Evolutionary conservation across 37 sponge, comb jelly and placozoan species (phyloP).

Genomic region (Spongilla lacustris): DNA sequence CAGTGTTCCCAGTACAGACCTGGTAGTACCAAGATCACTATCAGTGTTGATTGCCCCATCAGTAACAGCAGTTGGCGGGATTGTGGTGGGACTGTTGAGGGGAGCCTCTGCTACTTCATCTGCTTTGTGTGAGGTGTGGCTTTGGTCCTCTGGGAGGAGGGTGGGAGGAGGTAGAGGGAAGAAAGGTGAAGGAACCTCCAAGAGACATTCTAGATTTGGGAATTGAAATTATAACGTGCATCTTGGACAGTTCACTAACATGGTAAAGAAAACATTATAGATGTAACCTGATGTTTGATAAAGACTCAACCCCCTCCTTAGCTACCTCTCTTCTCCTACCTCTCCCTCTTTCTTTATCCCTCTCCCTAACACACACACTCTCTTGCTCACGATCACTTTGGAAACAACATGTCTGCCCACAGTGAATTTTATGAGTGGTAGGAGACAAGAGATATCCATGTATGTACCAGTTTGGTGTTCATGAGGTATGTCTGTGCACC

Average conservation of each 20-base stretch:
- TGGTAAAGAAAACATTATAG: no score
- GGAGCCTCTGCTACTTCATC: not conserved
- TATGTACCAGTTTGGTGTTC: not conserved
- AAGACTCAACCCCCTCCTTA: no score
- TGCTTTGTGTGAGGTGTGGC: not conserved
- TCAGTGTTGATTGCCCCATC: not conserved
- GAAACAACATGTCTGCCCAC: no score
- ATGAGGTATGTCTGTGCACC: not conserved
- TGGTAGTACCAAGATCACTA: not conserved
- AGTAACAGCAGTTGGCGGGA: not conserved
- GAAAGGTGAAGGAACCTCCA: not conserved
- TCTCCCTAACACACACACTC: no score
- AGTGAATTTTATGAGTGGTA: no score
- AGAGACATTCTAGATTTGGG: no score
- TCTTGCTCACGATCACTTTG: not conserved
- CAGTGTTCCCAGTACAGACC: conserved; percentile 55
- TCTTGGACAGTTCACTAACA: no score
- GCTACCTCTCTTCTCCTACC: no score
- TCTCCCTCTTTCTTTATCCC: no score
- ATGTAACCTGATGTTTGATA: no score
- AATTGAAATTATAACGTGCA: no score
- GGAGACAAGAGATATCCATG: not conserved
- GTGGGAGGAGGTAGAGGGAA: not conserved
- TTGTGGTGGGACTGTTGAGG: not conserved
- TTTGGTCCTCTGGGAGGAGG: not conserved